A percentile compares a stretch with the other conserved stretches of the same genome.
Conservation (phyloP, 2,888 invertebrate species). For the Parnassius smintheus region DNA sequence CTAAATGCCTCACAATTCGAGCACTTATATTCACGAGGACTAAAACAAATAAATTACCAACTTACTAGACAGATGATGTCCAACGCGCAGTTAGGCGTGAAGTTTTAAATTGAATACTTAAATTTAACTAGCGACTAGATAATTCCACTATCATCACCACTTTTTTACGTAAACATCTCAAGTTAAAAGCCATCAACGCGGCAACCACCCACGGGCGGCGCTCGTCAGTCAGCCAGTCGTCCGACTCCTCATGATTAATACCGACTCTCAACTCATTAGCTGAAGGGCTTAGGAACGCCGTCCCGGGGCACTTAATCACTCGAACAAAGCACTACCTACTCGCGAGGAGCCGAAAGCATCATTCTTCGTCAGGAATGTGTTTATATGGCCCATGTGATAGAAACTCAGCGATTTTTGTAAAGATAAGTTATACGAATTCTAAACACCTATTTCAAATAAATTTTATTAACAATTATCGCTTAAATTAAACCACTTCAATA, state of each 20-base stretch:
- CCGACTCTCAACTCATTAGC: slow-evolving; percentile 78
- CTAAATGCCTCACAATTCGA: too few relatives aligned
- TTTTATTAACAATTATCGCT: too few relatives aligned
- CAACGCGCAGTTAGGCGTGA: neutral
- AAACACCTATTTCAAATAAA: too few relatives aligned
- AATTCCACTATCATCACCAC: slow-evolving; percentile 30
- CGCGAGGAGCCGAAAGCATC: slow-evolving; percentile 77
- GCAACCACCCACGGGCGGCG: slow-evolving; percentile 62
- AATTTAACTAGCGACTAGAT: slow-evolving; percentile 14
- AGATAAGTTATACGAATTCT: neutral
- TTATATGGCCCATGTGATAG: slow-evolving; percentile 42
- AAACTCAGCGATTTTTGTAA: slow-evolving; percentile 29
- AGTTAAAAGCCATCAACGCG: slow-evolving; percentile 40
- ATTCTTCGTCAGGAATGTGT: slow-evolving; percentile 80
- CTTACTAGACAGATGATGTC: neutral
- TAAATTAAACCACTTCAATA: too few relatives aligned
- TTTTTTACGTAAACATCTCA: slow-evolving; percentile 46
- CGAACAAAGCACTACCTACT: slow-evolving; percentile 80
- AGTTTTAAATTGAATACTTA: slow-evolving; percentile 10
- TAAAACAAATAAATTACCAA: too few relatives aligned
- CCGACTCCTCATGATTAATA: slow-evolving; percentile 77
- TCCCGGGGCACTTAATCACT: slow-evolving; percentile 76
- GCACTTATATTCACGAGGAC: too few relatives aligned
- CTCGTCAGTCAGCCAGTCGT: slow-evolving; percentile 51
- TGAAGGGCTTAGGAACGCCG: slow-evolving; percentile 76